A percentile compares a stretch with the other conserved stretches of the same genome.
phyloP scores from a whole-genome alignment of 2,113 vertebrate species.

The Ascaphus truei region DNA sequence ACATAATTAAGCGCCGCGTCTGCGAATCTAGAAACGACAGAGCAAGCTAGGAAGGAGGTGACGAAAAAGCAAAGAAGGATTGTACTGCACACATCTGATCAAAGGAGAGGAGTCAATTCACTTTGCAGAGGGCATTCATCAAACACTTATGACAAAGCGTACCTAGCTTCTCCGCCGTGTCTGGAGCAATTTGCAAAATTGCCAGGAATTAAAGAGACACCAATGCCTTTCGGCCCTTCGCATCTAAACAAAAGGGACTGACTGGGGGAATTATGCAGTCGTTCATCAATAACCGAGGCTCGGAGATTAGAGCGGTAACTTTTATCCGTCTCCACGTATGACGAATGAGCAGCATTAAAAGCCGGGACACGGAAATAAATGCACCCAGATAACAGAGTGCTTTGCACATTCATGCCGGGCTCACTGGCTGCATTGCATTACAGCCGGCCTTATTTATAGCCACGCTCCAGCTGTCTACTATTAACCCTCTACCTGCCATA shows the following conservation, averaged over 20 bases:
- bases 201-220: slow-evolving; percentile 15
- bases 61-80: not conserved
- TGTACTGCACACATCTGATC: slow-evolving; percentile 4
- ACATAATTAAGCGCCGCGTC: not conserved
- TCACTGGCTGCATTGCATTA: not conserved
- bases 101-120: not conserved
- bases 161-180: not conserved
- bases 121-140: slow-evolving; percentile 17
- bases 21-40: not conserved
- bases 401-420: not conserved
- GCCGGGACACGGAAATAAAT: not conserved
- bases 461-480: not conserved
- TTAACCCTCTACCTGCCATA: not conserved
- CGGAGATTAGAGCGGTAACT: slow-evolving; percentile 6
- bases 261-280: not conserved
- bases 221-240: not conserved
- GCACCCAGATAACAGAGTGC: not conserved
- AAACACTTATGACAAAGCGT: not conserved
- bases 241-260: slow-evolving; percentile 11
- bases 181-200: slow-evolving; percentile 18
- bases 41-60: not conserved
- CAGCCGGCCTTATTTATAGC: not conserved
- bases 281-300: slow-evolving; percentile 21
- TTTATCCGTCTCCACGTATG: slow-evolving; percentile 20
- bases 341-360: slow-evolving; percentile 15